Conservation (phyloP, 37 sponge, comb jelly and placozoan species). For the Chondrilla cf. caribensis region DNA sequence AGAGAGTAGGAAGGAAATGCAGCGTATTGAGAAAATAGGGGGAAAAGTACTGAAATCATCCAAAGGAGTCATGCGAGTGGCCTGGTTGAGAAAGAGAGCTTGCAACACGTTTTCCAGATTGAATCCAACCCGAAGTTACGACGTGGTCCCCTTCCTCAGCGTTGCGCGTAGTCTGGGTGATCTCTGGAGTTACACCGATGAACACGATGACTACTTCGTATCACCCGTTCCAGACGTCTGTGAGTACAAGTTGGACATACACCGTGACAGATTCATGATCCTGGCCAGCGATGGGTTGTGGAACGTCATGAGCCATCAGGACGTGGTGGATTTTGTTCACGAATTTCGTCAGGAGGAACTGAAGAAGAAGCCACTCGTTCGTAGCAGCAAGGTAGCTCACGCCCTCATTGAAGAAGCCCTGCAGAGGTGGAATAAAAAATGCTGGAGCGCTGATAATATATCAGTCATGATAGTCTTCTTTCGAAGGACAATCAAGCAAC, state of each 20-base stretch:
- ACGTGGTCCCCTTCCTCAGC: slow-evolving; percentile 87
- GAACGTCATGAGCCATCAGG: slow-evolving; percentile 76
- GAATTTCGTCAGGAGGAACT: slow-evolving; percentile 32
- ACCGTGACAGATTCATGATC: slow-evolving; percentile 66
- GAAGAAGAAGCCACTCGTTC: neutral
- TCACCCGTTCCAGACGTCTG: slow-evolving; percentile 88
- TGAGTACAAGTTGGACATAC: slow-evolving; percentile 41
- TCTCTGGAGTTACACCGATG: slow-evolving; percentile 82
- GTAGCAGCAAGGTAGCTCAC: slow-evolving; percentile 44
- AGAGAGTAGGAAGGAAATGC: slow-evolving; percentile 68
- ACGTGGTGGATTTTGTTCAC: slow-evolving; percentile 68
- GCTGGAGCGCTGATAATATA: slow-evolving; percentile 79
- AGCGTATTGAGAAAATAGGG: slow-evolving; percentile 62
- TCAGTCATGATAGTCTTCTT: slow-evolving; percentile 74
- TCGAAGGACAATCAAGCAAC: neutral
- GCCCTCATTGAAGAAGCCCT: slow-evolving; percentile 74
- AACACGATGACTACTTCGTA: slow-evolving; percentile 68
- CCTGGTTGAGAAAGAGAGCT: slow-evolving; percentile 72
- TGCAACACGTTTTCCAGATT: neutral
- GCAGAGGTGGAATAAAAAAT: slow-evolving; percentile 48
- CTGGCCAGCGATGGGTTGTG: slow-evolving; percentile 87
- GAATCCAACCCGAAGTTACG: slow-evolving; percentile 21
- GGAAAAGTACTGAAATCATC: slow-evolving; percentile 54
- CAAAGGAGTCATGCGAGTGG: slow-evolving; percentile 81
- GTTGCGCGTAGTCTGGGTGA: slow-evolving; percentile 92